A percentile compares a stretch with the other conserved stretches of the same genome.
phyloP scores from a whole-genome alignment of 2,888 invertebrate genomes.

The Polia nebulosa region DNA sequence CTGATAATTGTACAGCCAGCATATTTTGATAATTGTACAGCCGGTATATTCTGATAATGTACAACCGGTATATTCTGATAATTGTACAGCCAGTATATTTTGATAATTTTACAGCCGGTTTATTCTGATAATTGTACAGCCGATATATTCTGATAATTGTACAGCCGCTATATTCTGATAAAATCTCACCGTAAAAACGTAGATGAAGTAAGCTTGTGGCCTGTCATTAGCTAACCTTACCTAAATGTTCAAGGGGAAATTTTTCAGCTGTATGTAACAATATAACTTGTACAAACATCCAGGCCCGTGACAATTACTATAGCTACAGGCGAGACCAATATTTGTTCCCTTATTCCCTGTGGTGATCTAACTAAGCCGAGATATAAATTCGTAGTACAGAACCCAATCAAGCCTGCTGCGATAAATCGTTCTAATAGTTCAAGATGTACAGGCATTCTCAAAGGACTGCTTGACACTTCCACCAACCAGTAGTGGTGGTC shows the following conservation, averaged over 20 bases:
- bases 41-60: too few relatives aligned
- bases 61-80: too few relatives aligned
- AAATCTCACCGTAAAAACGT: background rate
- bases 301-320: constrained; percentile 6
- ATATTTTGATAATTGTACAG: too few relatives aligned
- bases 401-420: constrained; percentile 26
- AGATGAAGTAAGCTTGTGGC: background rate
- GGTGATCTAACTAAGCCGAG: background rate
- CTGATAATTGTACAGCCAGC: too few relatives aligned
- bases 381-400: background rate
- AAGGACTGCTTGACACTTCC: constrained; percentile 1
- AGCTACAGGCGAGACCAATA: constrained; percentile 8
- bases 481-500: background rate
- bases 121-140: too few relatives aligned
- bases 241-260: background rate
- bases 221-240: background rate
- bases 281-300: background rate
- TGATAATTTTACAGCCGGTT: too few relatives aligned
- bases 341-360: constrained; percentile 17
- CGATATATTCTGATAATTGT: too few relatives aligned
- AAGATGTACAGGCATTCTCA: constrained; percentile 15
- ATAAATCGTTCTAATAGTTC: constrained; percentile 22
- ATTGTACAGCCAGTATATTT: too few relatives aligned
- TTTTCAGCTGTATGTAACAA: background rate
- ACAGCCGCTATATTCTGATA: background rate